These are phyloP conservation scores for Muntiacus muntjak DNA, from an alignment of 2,113 vertebrate genomes.

Conservation along the genomic window DNA sequence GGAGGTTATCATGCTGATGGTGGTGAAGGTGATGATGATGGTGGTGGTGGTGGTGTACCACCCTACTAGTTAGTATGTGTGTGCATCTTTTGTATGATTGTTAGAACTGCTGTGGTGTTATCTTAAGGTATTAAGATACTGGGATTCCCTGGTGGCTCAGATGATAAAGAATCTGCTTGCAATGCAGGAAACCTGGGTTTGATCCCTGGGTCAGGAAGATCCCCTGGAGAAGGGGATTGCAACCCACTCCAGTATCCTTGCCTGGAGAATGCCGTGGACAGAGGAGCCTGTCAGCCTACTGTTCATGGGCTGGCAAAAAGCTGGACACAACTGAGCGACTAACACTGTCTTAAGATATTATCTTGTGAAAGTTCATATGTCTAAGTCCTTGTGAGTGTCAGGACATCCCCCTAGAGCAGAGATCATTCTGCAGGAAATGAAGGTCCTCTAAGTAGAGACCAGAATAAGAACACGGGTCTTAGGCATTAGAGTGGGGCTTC, in stretches of 20 bases:
- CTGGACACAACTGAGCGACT: not conserved
- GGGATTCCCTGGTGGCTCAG: not conserved
- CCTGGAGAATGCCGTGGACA: not conserved
- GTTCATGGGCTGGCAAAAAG: not conserved
- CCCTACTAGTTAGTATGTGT: fast-evolving
- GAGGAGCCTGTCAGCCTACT: not conserved
- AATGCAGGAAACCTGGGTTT: not conserved
- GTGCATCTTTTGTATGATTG: not conserved
- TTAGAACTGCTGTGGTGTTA: not conserved
- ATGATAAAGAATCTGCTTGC: not conserved
- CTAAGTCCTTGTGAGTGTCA: not conserved
- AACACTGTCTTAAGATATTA: not conserved
- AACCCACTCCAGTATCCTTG: not conserved
- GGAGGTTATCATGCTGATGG: not conserved
- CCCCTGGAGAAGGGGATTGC: not conserved
- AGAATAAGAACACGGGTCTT: not conserved
- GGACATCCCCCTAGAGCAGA: not conserved
- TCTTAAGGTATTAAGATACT: not conserved
- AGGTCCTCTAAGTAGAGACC: not conserved
- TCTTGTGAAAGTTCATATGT: not conserved
- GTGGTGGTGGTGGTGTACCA: not conserved
- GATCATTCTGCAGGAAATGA: not conserved
- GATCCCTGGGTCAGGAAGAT: not conserved
- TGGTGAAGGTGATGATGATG: not conserved
- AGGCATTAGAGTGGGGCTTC: not conserved